Conservation (phyloP, 2,113 vertebrate species). For the Scomber japonicus region DNA sequence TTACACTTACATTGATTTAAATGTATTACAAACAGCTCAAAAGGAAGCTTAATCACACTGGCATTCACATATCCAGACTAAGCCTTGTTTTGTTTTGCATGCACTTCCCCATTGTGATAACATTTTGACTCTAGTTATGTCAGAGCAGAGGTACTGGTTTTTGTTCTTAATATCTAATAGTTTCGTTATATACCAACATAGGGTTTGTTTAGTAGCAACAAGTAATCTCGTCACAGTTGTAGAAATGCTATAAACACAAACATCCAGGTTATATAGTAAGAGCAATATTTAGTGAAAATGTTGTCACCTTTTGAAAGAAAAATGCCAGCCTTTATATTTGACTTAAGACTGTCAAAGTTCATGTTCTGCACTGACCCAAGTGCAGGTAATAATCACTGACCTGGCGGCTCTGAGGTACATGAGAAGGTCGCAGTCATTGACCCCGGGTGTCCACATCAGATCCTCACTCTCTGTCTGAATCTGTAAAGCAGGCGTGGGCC, state of each 20-base stretch:
- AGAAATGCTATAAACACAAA: neutral
- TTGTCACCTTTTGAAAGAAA: neutral
- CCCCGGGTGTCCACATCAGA: slow-evolving; percentile 97
- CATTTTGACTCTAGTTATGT: neutral
- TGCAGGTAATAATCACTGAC: slow-evolving; percentile 76
- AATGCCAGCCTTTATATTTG: neutral
- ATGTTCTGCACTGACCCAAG: neutral
- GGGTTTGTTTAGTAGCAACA: too few relatives aligned
- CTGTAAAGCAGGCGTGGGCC: slow-evolving; percentile 87
- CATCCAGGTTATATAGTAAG: neutral
- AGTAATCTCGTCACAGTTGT: neutral
- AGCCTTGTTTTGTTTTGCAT: slow-evolving; percentile 12
- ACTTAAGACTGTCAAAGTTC: neutral
- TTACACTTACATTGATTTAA: neutral
- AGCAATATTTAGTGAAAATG: neutral
- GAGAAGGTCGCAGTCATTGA: slow-evolving; percentile 98
- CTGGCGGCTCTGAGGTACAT: slow-evolving; percentile 98
- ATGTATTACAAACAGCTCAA: too few relatives aligned
- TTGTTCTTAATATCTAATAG: too few relatives aligned
- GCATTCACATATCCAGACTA: neutral
- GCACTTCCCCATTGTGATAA: slow-evolving; percentile 4
- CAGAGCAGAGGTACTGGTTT: neutral
- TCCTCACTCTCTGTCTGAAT: slow-evolving; percentile 93
- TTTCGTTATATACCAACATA: too few relatives aligned
- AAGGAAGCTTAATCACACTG: neutral